phyloP scores from a whole-genome alignment of 2,888 invertebrate species.

The Tipula confusa region DNA sequence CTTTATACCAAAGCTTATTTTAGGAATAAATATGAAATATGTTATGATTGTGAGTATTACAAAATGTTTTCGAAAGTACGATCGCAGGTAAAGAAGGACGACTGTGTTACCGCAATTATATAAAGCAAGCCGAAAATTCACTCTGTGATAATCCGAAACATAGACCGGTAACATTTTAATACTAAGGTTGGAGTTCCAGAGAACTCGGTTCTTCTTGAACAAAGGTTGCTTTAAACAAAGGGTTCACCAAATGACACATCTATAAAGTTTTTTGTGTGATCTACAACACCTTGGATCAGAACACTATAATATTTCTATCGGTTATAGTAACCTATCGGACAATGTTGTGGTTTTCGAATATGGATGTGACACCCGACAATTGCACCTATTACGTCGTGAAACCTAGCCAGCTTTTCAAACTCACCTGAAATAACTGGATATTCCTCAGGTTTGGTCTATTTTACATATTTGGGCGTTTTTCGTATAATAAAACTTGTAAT shows the following conservation, averaged over 20 bases:
- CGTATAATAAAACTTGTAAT: background rate
- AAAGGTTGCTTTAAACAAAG: no score
- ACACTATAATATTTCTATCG: conserved; percentile 37
- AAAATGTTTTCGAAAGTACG: no score
- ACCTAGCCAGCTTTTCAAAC: conserved; percentile 32
- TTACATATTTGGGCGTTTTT: conserved; percentile 32
- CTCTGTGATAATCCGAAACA: no score
- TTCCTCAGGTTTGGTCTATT: conserved; percentile 34
- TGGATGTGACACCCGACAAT: conserved; percentile 38
- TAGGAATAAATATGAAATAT: no score
- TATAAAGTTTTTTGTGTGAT: conserved; percentile 38
- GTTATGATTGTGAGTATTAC: no score
- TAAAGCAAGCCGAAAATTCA: no score
- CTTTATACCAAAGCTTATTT: no score
- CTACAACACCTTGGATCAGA: conserved; percentile 39
- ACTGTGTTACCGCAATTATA: no score
- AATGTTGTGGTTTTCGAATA: conserved; percentile 35
- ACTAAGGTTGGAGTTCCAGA: no score
- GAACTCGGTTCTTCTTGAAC: no score
- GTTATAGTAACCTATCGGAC: conserved; percentile 37
- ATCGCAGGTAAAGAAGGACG: no score
- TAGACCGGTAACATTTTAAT: no score
- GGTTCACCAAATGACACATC: conserved; percentile 40
- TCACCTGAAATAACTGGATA: background rate
- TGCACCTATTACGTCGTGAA: conserved; percentile 35